A percentile compares a stretch with the other conserved stretches of the same genome.
These are phyloP conservation scores for Muscidifurax raptorellus DNA, from an alignment of 1,140 invertebrate genomes.

Conservation along the genomic window DNA sequence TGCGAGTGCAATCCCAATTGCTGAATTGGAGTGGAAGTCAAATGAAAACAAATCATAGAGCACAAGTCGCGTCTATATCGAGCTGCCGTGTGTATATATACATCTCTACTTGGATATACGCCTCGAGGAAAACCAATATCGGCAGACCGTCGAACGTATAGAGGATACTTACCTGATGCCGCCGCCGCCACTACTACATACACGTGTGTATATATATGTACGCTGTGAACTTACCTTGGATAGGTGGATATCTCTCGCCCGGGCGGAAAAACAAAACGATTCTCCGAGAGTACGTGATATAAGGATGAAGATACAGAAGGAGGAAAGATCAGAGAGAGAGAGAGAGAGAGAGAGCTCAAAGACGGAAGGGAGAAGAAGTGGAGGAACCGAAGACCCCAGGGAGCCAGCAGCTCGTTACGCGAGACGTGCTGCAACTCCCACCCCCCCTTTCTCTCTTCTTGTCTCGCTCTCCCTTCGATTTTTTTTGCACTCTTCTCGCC, in stretches of 20 bases:
- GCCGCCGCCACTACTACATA: neutral
- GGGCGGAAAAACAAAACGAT: slow-evolving; percentile 65
- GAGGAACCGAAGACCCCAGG: slow-evolving; percentile 67
- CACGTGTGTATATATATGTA: neutral
- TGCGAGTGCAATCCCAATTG: slow-evolving; percentile 22
- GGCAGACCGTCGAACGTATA: slow-evolving; percentile 32
- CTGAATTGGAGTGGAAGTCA: slow-evolving; percentile 49
- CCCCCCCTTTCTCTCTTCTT: slow-evolving; percentile 55
- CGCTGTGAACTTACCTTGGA: neutral
- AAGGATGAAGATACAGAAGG: slow-evolving; percentile 51
- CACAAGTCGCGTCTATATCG: slow-evolving; percentile 41
- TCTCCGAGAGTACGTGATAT: slow-evolving; percentile 57
- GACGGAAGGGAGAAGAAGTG: slow-evolving; percentile 1
- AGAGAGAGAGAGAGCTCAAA: slow-evolving; percentile 53
- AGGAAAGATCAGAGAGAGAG: slow-evolving; percentile 42
- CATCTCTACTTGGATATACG: neutral
- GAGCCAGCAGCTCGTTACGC: slow-evolving; percentile 73
- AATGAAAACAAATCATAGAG: slow-evolving; percentile 62
- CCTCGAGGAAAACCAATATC: slow-evolving; percentile 59
- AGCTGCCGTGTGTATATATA: neutral
- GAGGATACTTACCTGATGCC: slow-evolving; percentile 48
- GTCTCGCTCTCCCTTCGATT: slow-evolving; percentile 50
- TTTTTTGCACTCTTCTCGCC: slow-evolving; percentile 51
- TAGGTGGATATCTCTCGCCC: slow-evolving; percentile 60
- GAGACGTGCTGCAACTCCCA: slow-evolving; percentile 69